Base-by-base conservation (phyloP, 2,888 invertebrate species). In the Anagyrus pseudococci region DNA sequence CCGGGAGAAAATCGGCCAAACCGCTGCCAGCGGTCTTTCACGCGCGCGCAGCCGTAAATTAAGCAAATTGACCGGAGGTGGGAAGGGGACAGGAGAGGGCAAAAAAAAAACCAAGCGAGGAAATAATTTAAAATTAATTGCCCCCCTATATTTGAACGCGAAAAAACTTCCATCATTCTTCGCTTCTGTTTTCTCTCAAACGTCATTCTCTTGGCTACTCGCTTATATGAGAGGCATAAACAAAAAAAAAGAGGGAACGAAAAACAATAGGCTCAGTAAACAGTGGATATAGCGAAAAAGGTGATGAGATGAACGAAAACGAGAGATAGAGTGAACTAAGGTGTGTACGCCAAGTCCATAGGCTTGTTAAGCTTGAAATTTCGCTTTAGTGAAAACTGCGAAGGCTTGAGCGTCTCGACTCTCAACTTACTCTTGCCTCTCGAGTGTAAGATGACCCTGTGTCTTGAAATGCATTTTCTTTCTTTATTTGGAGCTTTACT, bases 81-180 rank as follows among this genome's bases (percentile, higher is more conserved):
- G n/a, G n/a, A n/a, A n/a, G n/a, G n/a, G n/a, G n/a, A n/a, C n/a
- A n/a, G n/a, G n/a, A n/a, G n/a, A n/a, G n/a, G n/a, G n/a, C n/a
- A n/a, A n/a, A n/a, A n/a, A n/a, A 48, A 58, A 62, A 62, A 40
- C n/a, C 23, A 46, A n/a, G n/a, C n/a, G 57, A 41, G 52, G 29
- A 17, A 23, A 29, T 58, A 58, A 62, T 58, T 62, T 62, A 54
- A 53, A 63, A 63, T 63, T 63, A 54, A 63, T 58, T 58, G 44
- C 20, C 29, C 25, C 40, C n/a, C 1, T 20, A 33, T 53, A 20
- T 20, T 58, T 58, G 48, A 48, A 43, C 22, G 37, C n/a, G n/a
- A n/a, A n/a, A n/a, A n/a, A n/a, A n/a, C n/a, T n/a, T n/a, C n/a
- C n/a, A n/a, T n/a, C n/a, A n/a, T n/a, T n/a, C n/a, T n/a, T n/a